Evolutionary conservation across 2,113 vertebrate species (phyloP), one percentile per base, ranked within the genome.

Genomic region (Numida meleagris): DNA sequence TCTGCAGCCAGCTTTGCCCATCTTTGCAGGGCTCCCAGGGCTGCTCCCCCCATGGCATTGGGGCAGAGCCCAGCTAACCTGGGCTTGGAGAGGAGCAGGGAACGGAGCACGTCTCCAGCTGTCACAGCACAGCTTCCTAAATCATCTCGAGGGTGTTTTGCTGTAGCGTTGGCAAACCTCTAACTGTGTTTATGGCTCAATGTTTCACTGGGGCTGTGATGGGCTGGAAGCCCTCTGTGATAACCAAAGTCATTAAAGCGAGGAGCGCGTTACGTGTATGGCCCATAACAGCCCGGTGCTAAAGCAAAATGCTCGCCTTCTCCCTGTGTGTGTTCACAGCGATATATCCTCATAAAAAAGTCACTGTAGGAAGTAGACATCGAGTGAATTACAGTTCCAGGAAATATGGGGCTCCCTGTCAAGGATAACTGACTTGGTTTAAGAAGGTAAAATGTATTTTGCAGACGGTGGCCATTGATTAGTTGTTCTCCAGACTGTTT

Each of bases 361-460:
- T 46, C 19, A 25, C 57, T 75, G 74, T 38, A 58, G 65, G 43
- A 93, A 89, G 61, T 16, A 78, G 42, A 3, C 72, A 71, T 86
- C 45, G 45, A 83, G 53, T 45, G 25, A 91, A 72, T 92, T 89
- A 23, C n/a, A 53, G n/a, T 87, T 82, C 43, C 67, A 66, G 63
- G 83, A 94, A 93, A 77, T 73, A 82, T 3, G 27, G 42, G 58
- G 14, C 58, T 90, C 1, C 1, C 45, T 82, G 75, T 63, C 88
- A 66, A 34, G 58, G 46, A 6, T 83, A 83, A 83, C 53, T 61
- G 87, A 9, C 74, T 36, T 25, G n/a, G 43, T 57, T 88, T 80
- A 93, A 82, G 83, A 46, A 92, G 89, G 73, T 83, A 51, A 74
- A 45, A 21, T 76, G 83, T 15, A 1, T 91, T 95, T 88, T 89